Base-by-base conservation (phyloP, 2,113 vertebrate genomes). In the Opisthocomus hoazin region DNA sequence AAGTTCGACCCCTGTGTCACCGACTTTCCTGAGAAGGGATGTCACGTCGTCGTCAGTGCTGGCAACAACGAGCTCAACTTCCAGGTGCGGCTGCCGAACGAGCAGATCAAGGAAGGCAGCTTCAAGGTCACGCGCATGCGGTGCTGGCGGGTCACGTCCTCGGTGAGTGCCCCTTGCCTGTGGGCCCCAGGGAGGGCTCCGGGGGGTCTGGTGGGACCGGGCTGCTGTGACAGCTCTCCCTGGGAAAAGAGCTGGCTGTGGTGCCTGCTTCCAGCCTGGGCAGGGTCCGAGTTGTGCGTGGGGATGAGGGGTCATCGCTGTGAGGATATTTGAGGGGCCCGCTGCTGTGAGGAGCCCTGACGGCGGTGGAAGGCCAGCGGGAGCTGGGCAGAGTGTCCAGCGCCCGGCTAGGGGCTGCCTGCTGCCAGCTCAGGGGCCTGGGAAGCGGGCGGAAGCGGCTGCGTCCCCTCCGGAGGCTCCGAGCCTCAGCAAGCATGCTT, bases 91-190 rank as follows among this genome's bases (percentile, higher is more conserved):
- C 98, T 99, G 65, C 99, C 99, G 24, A 99, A 92, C 2, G 99
- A 99, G 45, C 99, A 99, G 92, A 98, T 99, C 97, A 99, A 99
- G 63, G 99, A 99, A 94, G 99, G 99, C 56, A 99, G 99, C 97
- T 99, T 99, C 98, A 99, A 99, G 97, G 99, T 99, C 86, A 99
- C 99, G 0, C 99, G 99, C 60, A 99, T 99, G 99, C 98, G 99
- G 58, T 99, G 99, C 96, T 99, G 99, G 99, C 97, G 99, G 65
- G 99, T 99, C 92, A 99, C 99, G 0, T 99, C 99, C 48, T 99
- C 99, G 76, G 99, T 99, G 98, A 99, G 99, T 99, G 32, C 18
- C 6, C 0, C 36, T 9, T 4, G 30, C 30, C 21, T 3, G 36
- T 0, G 3, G 51, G 56, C 5, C 1, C 46, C 61, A 3, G 56